Conservation (phyloP, 2,888 invertebrate species). For the Catocala sponsa region DNA sequence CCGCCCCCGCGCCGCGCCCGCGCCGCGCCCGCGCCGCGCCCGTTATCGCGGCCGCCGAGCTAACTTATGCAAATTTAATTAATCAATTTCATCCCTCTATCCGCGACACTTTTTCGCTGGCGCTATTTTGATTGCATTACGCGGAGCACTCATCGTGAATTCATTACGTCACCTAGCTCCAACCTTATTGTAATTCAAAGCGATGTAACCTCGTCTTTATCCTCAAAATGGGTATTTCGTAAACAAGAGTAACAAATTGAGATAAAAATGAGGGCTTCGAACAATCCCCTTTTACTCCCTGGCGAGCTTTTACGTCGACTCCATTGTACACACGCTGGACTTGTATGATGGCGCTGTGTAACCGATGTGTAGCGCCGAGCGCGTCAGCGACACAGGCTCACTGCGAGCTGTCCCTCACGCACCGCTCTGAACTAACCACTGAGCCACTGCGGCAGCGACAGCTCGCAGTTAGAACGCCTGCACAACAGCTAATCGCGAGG, state of each 20-base stretch:
- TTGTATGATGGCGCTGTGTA: slow-evolving; percentile 49
- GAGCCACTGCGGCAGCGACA: no score
- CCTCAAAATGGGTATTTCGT: slow-evolving; percentile 68
- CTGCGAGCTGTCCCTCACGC: no score
- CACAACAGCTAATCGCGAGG: no score
- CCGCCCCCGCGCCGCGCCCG: slow-evolving; percentile 35
- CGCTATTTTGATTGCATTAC: slow-evolving; percentile 50
- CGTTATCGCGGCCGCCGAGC: slow-evolving; percentile 62
- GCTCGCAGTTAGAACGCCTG: no score
- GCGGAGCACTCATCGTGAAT: slow-evolving; percentile 52
- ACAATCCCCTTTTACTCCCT: slow-evolving; percentile 76
- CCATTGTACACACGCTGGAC: slow-evolving; percentile 58
- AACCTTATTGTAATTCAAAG: slow-evolving; percentile 59
- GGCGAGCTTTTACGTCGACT: slow-evolving; percentile 61
- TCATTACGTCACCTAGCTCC: slow-evolving; percentile 52
- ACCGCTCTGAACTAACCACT: no score
- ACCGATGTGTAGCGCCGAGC: no score
- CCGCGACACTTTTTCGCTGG: slow-evolving; percentile 62
- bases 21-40: slow-evolving; percentile 34
- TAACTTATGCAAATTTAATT: slow-evolving; percentile 86
- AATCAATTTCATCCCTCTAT: slow-evolving; percentile 80
- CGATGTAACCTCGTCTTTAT: slow-evolving; percentile 68
- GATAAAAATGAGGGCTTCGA: slow-evolving; percentile 74
- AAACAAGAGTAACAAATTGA: slow-evolving; percentile 75
- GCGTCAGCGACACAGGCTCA: no score